Evolutionary conservation across 2,888 invertebrate genomes (phyloP), one percentile per base, ranked within the genome.

Genomic region (Ophion costatus): DNA sequence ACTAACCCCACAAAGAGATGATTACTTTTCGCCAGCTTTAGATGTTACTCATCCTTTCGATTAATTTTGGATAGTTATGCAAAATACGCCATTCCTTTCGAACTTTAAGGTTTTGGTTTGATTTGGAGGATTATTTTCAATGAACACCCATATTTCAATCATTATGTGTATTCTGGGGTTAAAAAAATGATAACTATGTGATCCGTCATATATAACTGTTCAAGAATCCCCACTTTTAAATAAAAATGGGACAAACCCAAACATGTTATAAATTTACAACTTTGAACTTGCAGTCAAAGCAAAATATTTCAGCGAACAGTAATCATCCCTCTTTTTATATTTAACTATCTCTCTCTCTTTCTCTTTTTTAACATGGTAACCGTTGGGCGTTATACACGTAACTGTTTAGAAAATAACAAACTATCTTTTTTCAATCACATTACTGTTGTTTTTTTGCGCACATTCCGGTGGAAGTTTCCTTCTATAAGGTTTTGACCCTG

Each of bases 1-100:
- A 91, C 88, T 91, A 90, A 90, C 87, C 66, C 14, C 17, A 42
- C 17, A 9, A 9, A 67, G 10, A 29, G 38, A 59, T 38, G 74
- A 63, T 75, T 51, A 59, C 38, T 75, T 14, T 73, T 73, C 22
- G 42, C 56, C 29, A 0, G 11, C 29, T 29, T 63, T n/a, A 67
- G 20, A 10, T 59, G 20, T 59, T 20, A 22, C 20, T 59, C 59
- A 22, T 20, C 7, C 10, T 10, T 9, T 22, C 59, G 59, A 22
- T 9, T 22, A 20, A 9, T 20, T 59, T 14, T 56, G 4, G 56
- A 56, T 4, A 14, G 9, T 17, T n/a, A 56, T 56, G 56, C 56
- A 59, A 7, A 59, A 59, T 51, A 5, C 51, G 51, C 17, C 51
- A 14, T 51, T 1, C 45, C 45, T 11, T 45, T 14, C 51, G 5